Conservation (phyloP, 2,113 vertebrate species). For the Solea senegalensis region DNA sequence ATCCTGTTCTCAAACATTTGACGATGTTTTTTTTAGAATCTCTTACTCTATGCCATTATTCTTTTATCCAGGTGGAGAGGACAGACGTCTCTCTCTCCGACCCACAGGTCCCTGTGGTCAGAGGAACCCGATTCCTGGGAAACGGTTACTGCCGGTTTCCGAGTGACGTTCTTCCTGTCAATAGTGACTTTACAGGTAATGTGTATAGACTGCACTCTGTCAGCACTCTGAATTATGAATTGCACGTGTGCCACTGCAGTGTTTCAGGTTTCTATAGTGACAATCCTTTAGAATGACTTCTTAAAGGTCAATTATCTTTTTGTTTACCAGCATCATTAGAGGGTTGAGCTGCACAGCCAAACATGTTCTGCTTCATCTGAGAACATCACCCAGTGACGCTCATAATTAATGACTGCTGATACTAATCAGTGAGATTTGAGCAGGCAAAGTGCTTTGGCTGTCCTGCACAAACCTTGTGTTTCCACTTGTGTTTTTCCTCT, state of each 20-base stretch:
- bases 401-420: conserved; percentile 83
- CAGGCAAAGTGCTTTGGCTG: conserved; percentile 62
- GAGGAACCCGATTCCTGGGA: conserved; percentile 87
- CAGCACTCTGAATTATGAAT: neutral
- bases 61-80: conserved; percentile 81
- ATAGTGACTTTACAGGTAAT: conserved; percentile 90
- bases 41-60: neutral
- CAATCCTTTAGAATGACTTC: conserved; percentile 77
- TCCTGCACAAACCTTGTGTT: conserved; percentile 47
- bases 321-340: conserved; percentile 84
- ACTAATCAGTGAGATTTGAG: conserved; percentile 73
- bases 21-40: too few relatives aligned
- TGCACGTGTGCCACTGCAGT: conserved; percentile 8
- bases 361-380: conserved; percentile 85
- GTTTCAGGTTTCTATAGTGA: conserved; percentile 40
- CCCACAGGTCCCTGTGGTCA: conserved; percentile 70
- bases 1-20: too few relatives aligned
- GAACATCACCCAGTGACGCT: conserved; percentile 80
- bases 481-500: conserved; percentile 12
- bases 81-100: conserved; percentile 85
- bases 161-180: conserved; percentile 81
- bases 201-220: conserved; percentile 3
- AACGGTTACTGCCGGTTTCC: conserved; percentile 87
- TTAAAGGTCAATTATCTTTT: conserved; percentile 85
- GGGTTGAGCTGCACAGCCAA: conserved; percentile 82